Percentiles rank a stretch among this genome's conserved stretches.
Evolutionary conservation across 2,888 invertebrate species (phyloP).

Genomic region (Noctua pronuba): DNA sequence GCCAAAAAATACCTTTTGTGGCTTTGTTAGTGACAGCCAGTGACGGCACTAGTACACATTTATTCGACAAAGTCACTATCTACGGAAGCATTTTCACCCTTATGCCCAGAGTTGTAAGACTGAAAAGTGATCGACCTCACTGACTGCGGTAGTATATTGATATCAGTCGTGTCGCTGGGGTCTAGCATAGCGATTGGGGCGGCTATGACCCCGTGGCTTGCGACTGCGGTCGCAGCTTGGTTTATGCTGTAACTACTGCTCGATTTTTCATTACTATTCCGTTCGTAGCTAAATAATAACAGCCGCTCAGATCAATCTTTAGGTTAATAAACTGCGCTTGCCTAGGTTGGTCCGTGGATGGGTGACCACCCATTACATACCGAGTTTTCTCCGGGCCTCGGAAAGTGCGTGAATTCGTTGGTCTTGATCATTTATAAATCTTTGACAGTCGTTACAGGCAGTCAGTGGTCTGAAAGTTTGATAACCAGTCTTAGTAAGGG

Average conservation of each 20-base stretch:
- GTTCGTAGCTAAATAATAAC: neutral
- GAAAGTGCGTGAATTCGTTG: neutral
- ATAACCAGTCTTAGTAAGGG: neutral
- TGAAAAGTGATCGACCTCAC: neutral
- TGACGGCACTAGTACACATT: no score
- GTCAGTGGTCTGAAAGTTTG: neutral
- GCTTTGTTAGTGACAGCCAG: neutral
- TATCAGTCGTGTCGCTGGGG: neutral
- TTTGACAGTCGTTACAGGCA: neutral
- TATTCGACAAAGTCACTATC: neutral
- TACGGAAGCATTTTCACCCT: neutral
- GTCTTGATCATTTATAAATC: neutral
- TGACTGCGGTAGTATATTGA: neutral
- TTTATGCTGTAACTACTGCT: neutral
- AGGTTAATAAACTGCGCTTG: neutral
- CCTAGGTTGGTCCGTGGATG: neutral
- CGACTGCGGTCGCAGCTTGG: neutral
- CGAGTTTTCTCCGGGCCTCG: neutral
- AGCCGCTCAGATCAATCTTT: neutral
- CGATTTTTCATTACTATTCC: neutral
- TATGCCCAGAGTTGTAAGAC: neutral
- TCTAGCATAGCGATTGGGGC: neutral
- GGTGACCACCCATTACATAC: neutral
- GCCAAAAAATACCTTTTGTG: neutral
- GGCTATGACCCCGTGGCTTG: neutral